Evolutionary conservation across 2,888 invertebrate species (phyloP), one percentile per base, ranked within the genome.

Genomic region (Drosophila incognita): DNA sequence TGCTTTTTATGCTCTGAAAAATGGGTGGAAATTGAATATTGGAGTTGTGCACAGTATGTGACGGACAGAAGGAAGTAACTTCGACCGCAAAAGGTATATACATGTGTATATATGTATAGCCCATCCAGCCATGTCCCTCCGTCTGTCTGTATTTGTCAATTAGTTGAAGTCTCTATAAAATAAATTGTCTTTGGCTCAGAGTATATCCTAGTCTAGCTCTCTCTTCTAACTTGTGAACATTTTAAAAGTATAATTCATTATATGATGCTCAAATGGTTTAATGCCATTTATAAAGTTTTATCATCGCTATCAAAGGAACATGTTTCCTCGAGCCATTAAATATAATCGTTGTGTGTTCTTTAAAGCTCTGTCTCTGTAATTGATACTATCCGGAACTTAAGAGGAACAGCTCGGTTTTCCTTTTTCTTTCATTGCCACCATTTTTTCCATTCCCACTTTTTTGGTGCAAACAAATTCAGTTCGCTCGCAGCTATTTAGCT

Each of bases 401-500:
- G 53, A 13, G 33, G 24, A 7, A 15, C 31, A 11, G 27, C 24
- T 35, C 4, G 18, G 49, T 15, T 15, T 29, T n/a, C 4, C 15
- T 21, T 38, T 21, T 18, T 24, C 24, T 42, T 42, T 68, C n/a
- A 38, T 27, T 31, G 6, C 18, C 27, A 33, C 36, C 8, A 21
- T 2, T 24, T 38, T 33, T 42, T n/a, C 3, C 1, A 5, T 29
- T 33, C 24, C 18, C 8, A 24, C 24, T 31, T 53, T 48, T 10
- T 46, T n/a, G 46, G 29, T 62, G 48, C 78, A 79, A 65, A 38
- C 54, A 63, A 79, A 75, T 74, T 66, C 62, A 58, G 48, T 33
- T 67, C 42, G 59, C 52, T 57, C 7, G 38, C 13, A 51, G 77
- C 73, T 66, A 65, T 83, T 82, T 70, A 79, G 76, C 76, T 58